Evolutionary conservation across 2,888 invertebrate genomes (phyloP).

Genomic region (Entomobrya multifasciata): DNA sequence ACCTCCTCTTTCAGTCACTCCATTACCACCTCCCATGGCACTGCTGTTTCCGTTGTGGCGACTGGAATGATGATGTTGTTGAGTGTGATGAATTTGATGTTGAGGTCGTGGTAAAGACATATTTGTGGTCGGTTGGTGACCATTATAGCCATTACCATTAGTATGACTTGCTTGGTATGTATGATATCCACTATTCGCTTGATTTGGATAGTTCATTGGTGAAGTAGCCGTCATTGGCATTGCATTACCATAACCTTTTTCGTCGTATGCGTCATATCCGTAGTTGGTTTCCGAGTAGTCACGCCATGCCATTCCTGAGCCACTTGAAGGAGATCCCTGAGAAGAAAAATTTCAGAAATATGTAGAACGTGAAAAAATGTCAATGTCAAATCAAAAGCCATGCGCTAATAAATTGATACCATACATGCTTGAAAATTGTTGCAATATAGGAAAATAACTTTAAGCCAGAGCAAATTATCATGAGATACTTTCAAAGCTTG

Average conservation of each 20-base stretch:
- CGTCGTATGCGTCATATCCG: conserved; percentile 93
- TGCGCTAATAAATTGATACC: too few relatives aligned
- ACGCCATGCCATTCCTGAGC: conserved; percentile 87
- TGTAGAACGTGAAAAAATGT: too few relatives aligned
- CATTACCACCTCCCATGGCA: conserved; percentile 58
- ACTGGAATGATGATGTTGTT: conserved; percentile 61
- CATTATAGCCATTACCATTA: conserved; percentile 60
- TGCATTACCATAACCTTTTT: conserved; percentile 84
- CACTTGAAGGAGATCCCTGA: conserved; percentile 77
- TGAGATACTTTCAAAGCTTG: too few relatives aligned
- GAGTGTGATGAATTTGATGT: conserved; percentile 68
- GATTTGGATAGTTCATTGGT: conserved; percentile 35
- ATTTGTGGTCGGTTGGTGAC: conserved; percentile 73
- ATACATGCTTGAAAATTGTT: too few relatives aligned
- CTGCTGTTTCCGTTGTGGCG: conserved; percentile 72
- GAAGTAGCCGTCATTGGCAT: conserved; percentile 77
- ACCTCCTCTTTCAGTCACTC: conserved; percentile 65
- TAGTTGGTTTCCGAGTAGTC: conserved; percentile 93
- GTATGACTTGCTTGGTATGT: conserved; percentile 53
- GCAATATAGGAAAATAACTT: background rate
- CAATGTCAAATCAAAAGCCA: too few relatives aligned
- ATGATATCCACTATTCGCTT: conserved; percentile 61
- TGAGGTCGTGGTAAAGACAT: conserved; percentile 76
- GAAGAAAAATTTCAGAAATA: conserved; percentile 4
- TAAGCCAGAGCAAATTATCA: background rate